Evolutionary conservation across 2,113 vertebrate genomes (phyloP).

Genomic region (Oplegnathus fasciatus): DNA sequence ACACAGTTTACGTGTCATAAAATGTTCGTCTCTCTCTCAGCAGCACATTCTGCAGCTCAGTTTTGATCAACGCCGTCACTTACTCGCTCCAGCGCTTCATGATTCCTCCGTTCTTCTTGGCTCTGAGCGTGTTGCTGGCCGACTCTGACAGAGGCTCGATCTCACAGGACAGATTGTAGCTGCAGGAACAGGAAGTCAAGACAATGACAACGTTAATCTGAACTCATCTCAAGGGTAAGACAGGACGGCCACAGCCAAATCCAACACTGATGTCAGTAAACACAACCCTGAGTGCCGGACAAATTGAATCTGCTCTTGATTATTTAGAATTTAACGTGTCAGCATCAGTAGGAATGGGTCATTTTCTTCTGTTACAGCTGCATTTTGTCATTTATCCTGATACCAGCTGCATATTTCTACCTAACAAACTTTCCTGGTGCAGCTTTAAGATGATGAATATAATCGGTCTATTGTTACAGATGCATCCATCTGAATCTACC

Average conservation of each 20-base stretch:
- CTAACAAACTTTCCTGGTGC: neutral
- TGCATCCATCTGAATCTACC: neutral
- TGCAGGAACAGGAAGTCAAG: slow-evolving; percentile 68
- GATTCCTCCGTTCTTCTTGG: slow-evolving; percentile 95
- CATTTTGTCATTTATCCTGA: too few relatives aligned
- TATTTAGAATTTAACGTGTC: neutral
- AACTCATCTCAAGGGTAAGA: neutral
- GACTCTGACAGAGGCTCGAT: slow-evolving; percentile 96
- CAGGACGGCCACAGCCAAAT: neutral
- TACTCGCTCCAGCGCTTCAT: slow-evolving; percentile 99
- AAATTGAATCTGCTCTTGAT: neutral
- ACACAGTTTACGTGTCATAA: neutral
- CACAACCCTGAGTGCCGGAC: neutral
- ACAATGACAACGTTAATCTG: neutral
- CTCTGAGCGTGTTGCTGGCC: slow-evolving; percentile 92
- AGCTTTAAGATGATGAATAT: too few relatives aligned
- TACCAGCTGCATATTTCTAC: neutral
- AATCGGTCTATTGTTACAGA: neutral
- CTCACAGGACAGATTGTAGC: slow-evolving; percentile 95
- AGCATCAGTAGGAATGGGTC: neutral
- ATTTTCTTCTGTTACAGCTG: neutral
- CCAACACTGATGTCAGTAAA: neutral
- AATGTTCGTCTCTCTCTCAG: neutral
- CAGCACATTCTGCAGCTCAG: neutral
- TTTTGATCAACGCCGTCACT: slow-evolving; percentile 67